A percentile compares a stretch with the other conserved stretches of the same genome.
Conservation (phyloP, 2,888 invertebrate species). For the Masnerella sp. region DNA sequence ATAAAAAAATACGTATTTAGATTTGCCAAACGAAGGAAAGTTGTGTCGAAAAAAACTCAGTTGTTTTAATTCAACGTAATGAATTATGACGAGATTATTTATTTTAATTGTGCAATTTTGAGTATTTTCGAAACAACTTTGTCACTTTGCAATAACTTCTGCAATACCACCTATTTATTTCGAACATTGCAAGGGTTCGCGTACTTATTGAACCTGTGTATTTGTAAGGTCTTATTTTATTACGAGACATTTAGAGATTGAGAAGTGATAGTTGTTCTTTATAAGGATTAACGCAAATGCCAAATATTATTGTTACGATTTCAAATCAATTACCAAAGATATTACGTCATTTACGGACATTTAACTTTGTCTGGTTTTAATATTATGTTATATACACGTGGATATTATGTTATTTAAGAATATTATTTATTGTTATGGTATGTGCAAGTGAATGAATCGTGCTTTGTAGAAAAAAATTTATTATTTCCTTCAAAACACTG, state of each 20-base stretch:
- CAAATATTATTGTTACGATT: slow-evolving; percentile 56
- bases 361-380: slow-evolving; percentile 35
- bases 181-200: slow-evolving; percentile 10
- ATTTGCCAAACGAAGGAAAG: neutral
- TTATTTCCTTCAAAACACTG: neutral
- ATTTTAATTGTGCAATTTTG: no score
- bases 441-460: slow-evolving; percentile 20
- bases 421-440: slow-evolving; percentile 47
- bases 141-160: neutral
- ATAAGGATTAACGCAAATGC: slow-evolving; percentile 38
- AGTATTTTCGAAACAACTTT: slow-evolving; percentile 13
- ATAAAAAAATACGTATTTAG: slow-evolving; percentile 32
- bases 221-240: slow-evolving; percentile 41
- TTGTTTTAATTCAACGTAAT: no score
- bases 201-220: slow-evolving; percentile 30
- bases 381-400: slow-evolving; percentile 31
- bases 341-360: slow-evolving; percentile 38
- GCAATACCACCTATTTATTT: slow-evolving; percentile 14
- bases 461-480: slow-evolving; percentile 16
- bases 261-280: slow-evolving; percentile 44
- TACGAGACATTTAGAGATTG: slow-evolving; percentile 20
- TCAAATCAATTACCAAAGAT: slow-evolving; percentile 57
- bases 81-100: slow-evolving; percentile 2
- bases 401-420: slow-evolving; percentile 39
- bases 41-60: slow-evolving; percentile 2